phyloP scores from a whole-genome alignment of 2,797 vertebrate species.

The Pampus argenteus region DNA sequence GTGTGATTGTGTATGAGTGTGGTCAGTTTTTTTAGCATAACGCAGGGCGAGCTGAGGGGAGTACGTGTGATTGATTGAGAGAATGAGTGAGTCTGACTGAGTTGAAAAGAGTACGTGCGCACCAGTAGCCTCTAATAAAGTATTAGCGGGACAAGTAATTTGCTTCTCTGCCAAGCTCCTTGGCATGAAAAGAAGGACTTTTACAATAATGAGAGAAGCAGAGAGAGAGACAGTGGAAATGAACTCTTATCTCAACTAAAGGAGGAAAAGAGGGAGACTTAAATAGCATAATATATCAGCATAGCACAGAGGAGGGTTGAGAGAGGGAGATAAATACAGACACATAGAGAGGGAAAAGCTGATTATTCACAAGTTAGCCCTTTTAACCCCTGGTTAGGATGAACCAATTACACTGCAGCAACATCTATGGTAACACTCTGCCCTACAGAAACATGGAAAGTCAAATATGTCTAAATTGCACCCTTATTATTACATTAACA shows the following conservation, averaged over 20 bases:
- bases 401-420: conserved; percentile 52
- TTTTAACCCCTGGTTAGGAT: conserved; percentile 67
- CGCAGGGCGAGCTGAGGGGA: conserved; percentile 23
- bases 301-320: conserved; percentile 34
- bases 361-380: conserved; percentile 70
- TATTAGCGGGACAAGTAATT: conserved; percentile 80
- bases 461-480: conserved; percentile 31
- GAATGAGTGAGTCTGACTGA: conserved; percentile 62
- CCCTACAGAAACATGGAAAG: conserved; percentile 19
- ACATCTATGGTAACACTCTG: conserved; percentile 33
- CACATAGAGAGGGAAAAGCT: conserved; percentile 52
- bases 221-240: conserved; percentile 76
- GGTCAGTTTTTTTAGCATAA: conserved; percentile 29
- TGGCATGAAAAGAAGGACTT: conserved; percentile 78
- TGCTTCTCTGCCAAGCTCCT: conserved; percentile 72
- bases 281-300: conserved; percentile 80
- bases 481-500: conserved; percentile 36
- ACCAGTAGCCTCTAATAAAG: conserved; percentile 73
- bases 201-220: conserved; percentile 79
- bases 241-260: conserved; percentile 78
- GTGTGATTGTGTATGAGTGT: not conserved
- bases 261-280: conserved; percentile 71
- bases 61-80: conserved; percentile 63
- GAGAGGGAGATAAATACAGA: conserved; percentile 61
- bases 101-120: conserved; percentile 59